Evolutionary conservation across 2,113 vertebrate genomes (phyloP), one percentile per base, ranked within the genome.

Genomic region (Oncorhynchus clarkii): DNA sequence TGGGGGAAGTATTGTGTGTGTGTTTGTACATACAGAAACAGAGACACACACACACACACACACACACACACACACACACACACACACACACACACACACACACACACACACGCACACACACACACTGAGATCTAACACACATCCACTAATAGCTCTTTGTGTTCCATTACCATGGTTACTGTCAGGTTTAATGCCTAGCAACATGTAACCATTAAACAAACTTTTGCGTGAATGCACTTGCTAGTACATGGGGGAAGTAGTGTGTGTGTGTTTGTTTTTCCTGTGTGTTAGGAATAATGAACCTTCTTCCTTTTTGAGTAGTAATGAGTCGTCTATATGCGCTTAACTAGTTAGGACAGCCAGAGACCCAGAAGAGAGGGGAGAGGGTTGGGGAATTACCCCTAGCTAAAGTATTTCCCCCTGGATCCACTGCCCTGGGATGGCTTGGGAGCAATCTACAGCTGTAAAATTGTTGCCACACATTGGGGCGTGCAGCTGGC

Each of bases 391-490:
- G 39, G 39, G 39, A 45, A 45, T 45, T 9, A 45, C 39, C 9
- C 39, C 39, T 45, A 45, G 39, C 39, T 45, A 45, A 45, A 45
- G 39, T 45, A 9, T 45, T 45, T 45, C 81, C 84, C 80, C 84
- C 77, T 76, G 76, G 72, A 88, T 86, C 82, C 81, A 76, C 39
- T 74, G 64, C 84, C 73, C 69, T 26, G 83, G 84, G 84, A 88
- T 82, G 87, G 88, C 81, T 79, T 29, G 27, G 88, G 39, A 45
- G 39, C 88, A 81, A 96, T 97, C 96, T 95, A 93, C 94, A 88
- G 91, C 93, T 94, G 93, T 92, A 96, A 14, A 98, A 98, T 95
- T 95, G 93, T 95, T 97, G 95, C 95, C 95, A 95, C 94, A 92
- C 93, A 92, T 45, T 45, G 39, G 9, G 39, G 92, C 91, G 91